A percentile compares a stretch with the other conserved stretches of the same genome.
Evolutionary conservation across 2,113 vertebrate species (phyloP).

Genomic region (Panurus biarmicus): DNA sequence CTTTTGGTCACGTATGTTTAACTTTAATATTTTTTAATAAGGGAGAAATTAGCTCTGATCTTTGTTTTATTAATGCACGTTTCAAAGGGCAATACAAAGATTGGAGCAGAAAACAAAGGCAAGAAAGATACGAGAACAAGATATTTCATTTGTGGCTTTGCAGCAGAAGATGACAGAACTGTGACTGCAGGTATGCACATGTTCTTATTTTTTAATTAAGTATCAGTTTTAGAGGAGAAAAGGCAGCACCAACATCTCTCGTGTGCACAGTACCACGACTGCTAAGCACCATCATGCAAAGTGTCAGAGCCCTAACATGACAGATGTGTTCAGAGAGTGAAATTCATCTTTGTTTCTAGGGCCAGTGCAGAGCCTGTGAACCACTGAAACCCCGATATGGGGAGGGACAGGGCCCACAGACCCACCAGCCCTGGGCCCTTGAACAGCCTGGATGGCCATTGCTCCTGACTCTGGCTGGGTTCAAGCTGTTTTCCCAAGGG

Average conservation of each 20-base stretch:
- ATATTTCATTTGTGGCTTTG: background rate
- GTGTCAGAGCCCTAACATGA: background rate
- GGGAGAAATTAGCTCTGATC: background rate
- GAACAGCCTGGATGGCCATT: background rate
- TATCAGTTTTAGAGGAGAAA: background rate
- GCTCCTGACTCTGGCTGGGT: accelerated
- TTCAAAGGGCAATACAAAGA: background rate
- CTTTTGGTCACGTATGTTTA: background rate
- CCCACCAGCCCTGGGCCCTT: background rate
- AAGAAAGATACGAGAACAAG: background rate
- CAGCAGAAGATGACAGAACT: background rate
- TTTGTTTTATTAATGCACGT: background rate
- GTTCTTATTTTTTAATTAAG: background rate
- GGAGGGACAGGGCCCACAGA: background rate
- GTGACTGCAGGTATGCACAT: background rate
- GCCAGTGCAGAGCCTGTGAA: background rate
- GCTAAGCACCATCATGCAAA: background rate
- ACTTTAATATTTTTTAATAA: background rate
- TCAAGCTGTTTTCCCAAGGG: background rate
- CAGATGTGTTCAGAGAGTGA: background rate
- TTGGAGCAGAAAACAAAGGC: background rate
- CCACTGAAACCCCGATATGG: background rate
- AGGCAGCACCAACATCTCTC: background rate
- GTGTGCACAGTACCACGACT: background rate
- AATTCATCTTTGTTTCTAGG: slow-evolving; percentile 22